Percentiles rank a stretch among this genome's conserved stretches.
phyloP scores from a whole-genome alignment of 2,113 vertebrate species.

The Bambusicola thoracicus region DNA sequence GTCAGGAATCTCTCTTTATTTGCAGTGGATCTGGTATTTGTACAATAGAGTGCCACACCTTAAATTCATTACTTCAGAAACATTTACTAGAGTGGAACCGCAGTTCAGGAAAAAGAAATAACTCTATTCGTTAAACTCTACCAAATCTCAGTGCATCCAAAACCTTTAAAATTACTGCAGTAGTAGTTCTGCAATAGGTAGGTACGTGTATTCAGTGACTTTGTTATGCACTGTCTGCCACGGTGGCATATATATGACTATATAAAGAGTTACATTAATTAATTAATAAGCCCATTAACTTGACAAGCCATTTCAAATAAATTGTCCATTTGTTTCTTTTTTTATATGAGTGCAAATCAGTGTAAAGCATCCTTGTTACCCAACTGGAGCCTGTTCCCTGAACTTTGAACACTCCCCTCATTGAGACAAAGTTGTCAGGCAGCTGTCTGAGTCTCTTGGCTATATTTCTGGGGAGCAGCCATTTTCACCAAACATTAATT shows the following conservation, averaged over 20 bases:
- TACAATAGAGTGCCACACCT: constrained; percentile 53
- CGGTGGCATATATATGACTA: fast-evolving
- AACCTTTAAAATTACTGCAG: background rate
- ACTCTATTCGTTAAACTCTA: background rate
- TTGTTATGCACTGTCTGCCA: background rate
- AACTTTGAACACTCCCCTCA: fast-evolving
- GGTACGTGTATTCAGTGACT: background rate
- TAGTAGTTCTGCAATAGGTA: background rate
- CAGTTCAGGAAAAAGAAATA: background rate
- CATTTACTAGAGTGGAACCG: background rate
- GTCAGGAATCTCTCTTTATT: constrained; percentile 25
- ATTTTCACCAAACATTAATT: background rate
- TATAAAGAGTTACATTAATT: background rate
- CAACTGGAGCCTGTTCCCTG: too few species aligned
- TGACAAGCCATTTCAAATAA: background rate
- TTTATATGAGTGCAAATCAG: background rate
- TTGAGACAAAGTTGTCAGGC: background rate
- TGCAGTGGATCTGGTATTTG: constrained; percentile 13
- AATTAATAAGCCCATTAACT: background rate
- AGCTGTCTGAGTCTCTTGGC: background rate
- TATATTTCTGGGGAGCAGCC: background rate
- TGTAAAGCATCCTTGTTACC: background rate
- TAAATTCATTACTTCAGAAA: background rate
- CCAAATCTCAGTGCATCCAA: background rate
- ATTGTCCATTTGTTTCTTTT: background rate